Evolutionary conservation across 2,888 invertebrate genomes (phyloP).

Genomic region (Amblyjoppa proteus): DNA sequence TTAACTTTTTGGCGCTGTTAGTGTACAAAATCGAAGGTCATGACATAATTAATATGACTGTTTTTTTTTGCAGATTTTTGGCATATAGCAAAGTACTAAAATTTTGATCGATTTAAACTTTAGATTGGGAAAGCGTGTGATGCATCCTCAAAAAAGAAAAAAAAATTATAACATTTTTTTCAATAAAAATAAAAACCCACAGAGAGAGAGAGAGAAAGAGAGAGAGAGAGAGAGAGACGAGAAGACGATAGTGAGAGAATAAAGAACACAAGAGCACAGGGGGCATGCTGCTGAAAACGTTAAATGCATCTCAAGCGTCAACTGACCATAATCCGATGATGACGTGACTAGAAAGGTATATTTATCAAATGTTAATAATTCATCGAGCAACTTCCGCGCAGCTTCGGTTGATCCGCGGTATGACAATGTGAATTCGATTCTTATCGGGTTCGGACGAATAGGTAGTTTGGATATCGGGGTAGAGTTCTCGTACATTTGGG

Average conservation of each 20-base stretch:
- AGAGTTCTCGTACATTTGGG: background rate
- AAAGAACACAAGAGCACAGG: conserved; percentile 68
- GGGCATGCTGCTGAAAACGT: conserved; percentile 75
- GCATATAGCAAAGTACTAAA: too few relatives aligned
- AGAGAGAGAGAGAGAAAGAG: conserved; percentile 31
- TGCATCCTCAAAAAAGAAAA: too few relatives aligned
- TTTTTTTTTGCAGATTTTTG: too few relatives aligned
- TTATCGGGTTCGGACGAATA: background rate
- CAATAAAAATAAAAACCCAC: conserved; percentile 27
- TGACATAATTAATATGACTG: too few relatives aligned
- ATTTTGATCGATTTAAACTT: too few relatives aligned
- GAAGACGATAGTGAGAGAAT: conserved; percentile 42
- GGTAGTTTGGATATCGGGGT: conserved; percentile 5
- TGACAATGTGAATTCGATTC: conserved; percentile 1
- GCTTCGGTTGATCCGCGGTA: conserved; percentile 66
- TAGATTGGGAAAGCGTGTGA: too few relatives aligned
- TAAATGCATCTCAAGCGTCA: conserved; percentile 76
- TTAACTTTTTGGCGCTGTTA: too few relatives aligned
- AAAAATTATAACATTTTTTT: too few relatives aligned
- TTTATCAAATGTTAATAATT: conserved; percentile 74
- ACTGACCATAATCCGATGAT: conserved; percentile 82
- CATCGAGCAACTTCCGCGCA: conserved; percentile 7
- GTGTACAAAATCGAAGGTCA: too few relatives aligned
- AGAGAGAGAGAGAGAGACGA: conserved; percentile 60
- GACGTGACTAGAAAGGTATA: conserved; percentile 80